phyloP scores from a whole-genome alignment of 2,888 invertebrate genomes.

The Caenorhabditis sinica region DNA sequence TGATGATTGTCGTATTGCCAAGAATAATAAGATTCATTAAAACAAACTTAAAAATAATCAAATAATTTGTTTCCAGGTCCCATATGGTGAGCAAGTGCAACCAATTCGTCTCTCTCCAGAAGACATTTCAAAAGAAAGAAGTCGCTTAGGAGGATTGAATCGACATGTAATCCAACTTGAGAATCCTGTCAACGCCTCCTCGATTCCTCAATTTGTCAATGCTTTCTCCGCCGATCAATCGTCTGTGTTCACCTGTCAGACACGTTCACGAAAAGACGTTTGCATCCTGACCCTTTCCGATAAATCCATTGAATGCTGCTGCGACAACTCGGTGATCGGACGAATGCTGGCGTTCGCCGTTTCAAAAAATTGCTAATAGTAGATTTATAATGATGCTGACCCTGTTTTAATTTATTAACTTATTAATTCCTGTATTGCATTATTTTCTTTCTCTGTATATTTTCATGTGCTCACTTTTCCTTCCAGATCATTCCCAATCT shows the following conservation, averaged over 20 bases:
- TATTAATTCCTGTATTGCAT: slow-evolving; percentile 7
- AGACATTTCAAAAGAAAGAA: slow-evolving; percentile 65
- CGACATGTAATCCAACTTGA: slow-evolving; percentile 62
- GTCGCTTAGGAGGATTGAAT: slow-evolving; percentile 71
- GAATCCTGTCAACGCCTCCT: slow-evolving; percentile 19
- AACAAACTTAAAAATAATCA: too few relatives aligned
- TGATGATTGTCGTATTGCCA: neutral
- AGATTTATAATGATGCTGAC: neutral
- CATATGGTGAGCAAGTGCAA: slow-evolving; percentile 76
- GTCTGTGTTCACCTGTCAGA: slow-evolving; percentile 67
- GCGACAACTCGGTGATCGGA: slow-evolving; percentile 72
- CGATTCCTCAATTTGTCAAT: slow-evolving; percentile 52
- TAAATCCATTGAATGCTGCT: slow-evolving; percentile 65
- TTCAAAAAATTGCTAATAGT: slow-evolving; percentile 51
- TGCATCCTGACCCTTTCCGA: slow-evolving; percentile 58
- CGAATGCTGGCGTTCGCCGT: slow-evolving; percentile 67
- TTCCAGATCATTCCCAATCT: slow-evolving; percentile 25
- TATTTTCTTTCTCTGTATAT: slow-evolving; percentile 2
- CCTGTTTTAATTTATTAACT: neutral
- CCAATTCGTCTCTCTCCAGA: slow-evolving; percentile 67
- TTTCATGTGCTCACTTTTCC: slow-evolving; percentile 26
- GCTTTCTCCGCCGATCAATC: slow-evolving; percentile 30
- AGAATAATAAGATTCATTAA: neutral
- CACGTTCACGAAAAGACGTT: slow-evolving; percentile 72
- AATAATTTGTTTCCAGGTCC: slow-evolving; percentile 56